Percentiles rank a stretch among this genome's conserved stretches.
Conservation (phyloP, 1,140 invertebrate genomes). For the Hycleus cichorii region DNA sequence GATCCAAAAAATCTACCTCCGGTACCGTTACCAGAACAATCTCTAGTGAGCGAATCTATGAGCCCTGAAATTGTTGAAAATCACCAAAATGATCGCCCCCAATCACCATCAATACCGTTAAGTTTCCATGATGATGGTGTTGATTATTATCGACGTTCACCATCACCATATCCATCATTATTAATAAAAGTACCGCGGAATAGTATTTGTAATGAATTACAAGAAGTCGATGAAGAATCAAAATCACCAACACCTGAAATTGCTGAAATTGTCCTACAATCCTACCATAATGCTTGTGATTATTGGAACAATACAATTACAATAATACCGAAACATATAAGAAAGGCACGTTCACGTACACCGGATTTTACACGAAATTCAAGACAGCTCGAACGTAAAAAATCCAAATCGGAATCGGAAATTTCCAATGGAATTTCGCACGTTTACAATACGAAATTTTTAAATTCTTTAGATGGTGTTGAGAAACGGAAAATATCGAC, state of each 20-base stretch:
- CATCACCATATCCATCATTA: conserved; percentile 30
- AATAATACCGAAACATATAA: conserved; percentile 4
- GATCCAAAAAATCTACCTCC: neutral
- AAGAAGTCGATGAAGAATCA: conserved; percentile 28
- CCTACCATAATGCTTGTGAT: conserved; percentile 18
- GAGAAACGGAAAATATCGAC: conserved; percentile 11
- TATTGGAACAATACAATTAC: conserved; percentile 21
- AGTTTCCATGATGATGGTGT: neutral
- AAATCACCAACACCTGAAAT: conserved; percentile 14
- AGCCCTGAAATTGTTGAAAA: neutral
- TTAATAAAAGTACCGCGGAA: conserved; percentile 27
- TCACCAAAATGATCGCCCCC: neutral
- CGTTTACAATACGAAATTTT: conserved; percentile 4
- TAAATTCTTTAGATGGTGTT: conserved; percentile 21
- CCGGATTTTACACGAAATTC: neutral
- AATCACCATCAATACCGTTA: neutral
- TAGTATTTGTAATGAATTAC: conserved; percentile 28
- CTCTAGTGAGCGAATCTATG: neutral
- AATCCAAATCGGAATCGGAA: neutral
- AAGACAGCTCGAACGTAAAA: neutral
- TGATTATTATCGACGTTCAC: conserved; percentile 15
- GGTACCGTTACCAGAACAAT: conserved; percentile 3
- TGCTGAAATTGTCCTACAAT: conserved; percentile 15
- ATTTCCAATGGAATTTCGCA: neutral
- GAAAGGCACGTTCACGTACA: neutral